Conservation (phyloP, 2,888 invertebrate genomes). For the Drosophila sordidapex region DNA sequence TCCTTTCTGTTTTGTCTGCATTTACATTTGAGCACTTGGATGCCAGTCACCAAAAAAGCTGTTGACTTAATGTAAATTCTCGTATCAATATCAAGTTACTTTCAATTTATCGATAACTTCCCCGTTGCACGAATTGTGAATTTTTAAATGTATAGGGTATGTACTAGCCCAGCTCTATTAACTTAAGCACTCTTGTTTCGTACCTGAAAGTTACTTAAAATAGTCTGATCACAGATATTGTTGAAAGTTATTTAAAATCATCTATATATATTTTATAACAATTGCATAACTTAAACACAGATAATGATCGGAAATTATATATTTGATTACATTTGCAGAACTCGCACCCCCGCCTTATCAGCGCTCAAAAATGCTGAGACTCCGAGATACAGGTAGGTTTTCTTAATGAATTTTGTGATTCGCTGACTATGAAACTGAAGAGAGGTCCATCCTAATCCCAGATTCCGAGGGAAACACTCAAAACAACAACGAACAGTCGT, state of each 20-base stretch:
- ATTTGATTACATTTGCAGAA: slow-evolving; percentile 86
- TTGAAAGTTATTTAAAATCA: neutral
- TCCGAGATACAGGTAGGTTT: slow-evolving; percentile 91
- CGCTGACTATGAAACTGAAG: slow-evolving; percentile 26
- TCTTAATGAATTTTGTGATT: slow-evolving; percentile 4
- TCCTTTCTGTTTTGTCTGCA: neutral
- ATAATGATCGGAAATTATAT: neutral
- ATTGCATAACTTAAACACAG: neutral
- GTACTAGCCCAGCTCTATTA: neutral
- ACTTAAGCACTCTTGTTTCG: neutral
- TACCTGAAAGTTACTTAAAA: neutral
- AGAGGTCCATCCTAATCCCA: slow-evolving; percentile 27
- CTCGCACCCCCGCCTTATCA: slow-evolving; percentile 94
- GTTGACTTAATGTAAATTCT: neutral
- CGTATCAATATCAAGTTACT: neutral
- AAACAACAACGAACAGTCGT: slow-evolving; percentile 75
- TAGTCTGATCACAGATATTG: neutral
- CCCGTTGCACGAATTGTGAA: neutral
- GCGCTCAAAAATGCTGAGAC: slow-evolving; percentile 89
- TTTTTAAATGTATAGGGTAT: neutral
- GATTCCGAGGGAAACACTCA: slow-evolving; percentile 88
- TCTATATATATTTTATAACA: neutral
- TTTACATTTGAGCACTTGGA: neutral
- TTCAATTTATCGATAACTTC: neutral
- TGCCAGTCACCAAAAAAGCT: neutral